phyloP scores from a whole-genome alignment of 2,113 vertebrate genomes.

The Hyperopisus bebe region DNA sequence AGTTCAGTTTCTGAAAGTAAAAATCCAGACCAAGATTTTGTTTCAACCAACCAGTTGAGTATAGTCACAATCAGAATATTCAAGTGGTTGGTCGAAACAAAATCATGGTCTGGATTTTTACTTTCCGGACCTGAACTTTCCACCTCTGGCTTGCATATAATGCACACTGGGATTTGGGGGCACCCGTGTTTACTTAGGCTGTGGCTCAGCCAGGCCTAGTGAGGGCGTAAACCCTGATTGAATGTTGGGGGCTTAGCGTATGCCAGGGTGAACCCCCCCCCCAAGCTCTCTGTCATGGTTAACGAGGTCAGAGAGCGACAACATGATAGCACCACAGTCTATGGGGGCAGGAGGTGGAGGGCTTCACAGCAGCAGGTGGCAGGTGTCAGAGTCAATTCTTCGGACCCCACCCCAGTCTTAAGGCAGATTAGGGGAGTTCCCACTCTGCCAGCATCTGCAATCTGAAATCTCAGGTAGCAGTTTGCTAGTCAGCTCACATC shows the following conservation, averaged over 20 bases:
- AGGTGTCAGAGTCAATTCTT: background rate
- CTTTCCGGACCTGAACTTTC: background rate
- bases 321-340: background rate
- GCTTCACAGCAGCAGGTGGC: background rate
- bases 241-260: background rate
- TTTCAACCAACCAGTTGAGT: background rate
- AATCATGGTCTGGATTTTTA: background rate
- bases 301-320: background rate
- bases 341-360: background rate
- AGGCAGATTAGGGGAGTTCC: background rate
- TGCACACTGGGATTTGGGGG: background rate
- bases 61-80: background rate
- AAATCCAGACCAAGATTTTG: background rate
- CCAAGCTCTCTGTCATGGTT: background rate
- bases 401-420: background rate
- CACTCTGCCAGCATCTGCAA: background rate
- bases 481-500: background rate
- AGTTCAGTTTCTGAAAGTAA: background rate
- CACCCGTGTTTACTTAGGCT: background rate
- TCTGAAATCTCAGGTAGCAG: slow-evolving; percentile 2
- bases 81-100: background rate
- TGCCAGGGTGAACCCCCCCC: background rate
- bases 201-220: background rate
- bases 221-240: background rate
- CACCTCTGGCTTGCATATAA: background rate